These are phyloP conservation scores for Enteromius afrohamiltoni DNA, from an alignment of 2,797 vertebrate genomes.

Conservation along the genomic window DNA sequence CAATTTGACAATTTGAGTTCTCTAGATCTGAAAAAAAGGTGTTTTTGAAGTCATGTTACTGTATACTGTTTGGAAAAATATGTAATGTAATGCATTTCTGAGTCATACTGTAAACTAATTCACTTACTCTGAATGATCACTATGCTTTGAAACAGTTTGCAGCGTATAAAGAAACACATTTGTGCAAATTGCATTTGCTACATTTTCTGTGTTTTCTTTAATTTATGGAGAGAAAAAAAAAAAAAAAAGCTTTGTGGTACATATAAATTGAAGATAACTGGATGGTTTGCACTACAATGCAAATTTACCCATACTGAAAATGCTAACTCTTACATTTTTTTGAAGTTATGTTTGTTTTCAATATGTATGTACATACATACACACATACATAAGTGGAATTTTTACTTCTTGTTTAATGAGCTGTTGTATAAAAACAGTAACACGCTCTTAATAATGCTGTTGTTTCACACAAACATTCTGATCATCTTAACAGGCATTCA, in stretches of 20 bases:
- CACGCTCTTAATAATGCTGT: not conserved
- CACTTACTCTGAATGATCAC: not conserved
- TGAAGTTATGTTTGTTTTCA: not conserved
- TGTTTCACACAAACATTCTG: not conserved
- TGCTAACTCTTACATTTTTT: not conserved
- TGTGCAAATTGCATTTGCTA: not conserved
- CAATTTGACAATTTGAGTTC: not conserved
- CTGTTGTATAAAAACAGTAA: too few relatives aligned
- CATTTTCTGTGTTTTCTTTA: not conserved
- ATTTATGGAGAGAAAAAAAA: not conserved
- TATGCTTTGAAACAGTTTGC: not conserved
- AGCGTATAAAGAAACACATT: not conserved
- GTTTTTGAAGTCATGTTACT: not conserved
- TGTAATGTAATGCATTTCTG: constrained; percentile 1
- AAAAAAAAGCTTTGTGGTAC: not conserved
- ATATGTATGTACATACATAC: too few relatives aligned
- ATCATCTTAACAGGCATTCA: not conserved
- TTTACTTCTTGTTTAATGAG: too few relatives aligned
- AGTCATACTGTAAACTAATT: not conserved
- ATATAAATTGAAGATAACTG: not conserved
- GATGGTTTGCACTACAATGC: not conserved
- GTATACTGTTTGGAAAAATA: not conserved
- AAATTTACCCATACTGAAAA: not conserved
- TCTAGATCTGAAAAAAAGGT: not conserved
- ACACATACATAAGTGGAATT: too few relatives aligned